A percentile compares a stretch with the other conserved stretches of the same genome.
These are phyloP conservation scores for Thalassarche chlororhynchos DNA, from an alignment of 2,113 vertebrate genomes.

Conservation along the genomic window DNA sequence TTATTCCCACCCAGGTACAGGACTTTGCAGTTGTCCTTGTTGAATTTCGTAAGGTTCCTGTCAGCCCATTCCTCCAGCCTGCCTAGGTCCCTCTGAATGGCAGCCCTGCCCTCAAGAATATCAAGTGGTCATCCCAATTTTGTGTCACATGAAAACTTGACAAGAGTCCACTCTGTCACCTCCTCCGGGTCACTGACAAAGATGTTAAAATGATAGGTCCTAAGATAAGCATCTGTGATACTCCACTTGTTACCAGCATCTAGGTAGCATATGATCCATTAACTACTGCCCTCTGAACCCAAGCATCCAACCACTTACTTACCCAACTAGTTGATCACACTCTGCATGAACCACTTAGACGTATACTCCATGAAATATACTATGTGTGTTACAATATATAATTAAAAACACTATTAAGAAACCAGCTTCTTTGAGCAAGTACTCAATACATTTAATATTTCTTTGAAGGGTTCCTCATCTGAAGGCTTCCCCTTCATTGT, in stretches of 20 bases:
- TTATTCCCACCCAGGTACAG: not conserved
- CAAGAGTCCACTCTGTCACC: not conserved
- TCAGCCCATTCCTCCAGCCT: not conserved
- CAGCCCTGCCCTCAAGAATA: not conserved
- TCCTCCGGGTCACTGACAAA: not conserved
- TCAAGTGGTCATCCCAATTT: not conserved
- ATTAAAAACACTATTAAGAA: not conserved
- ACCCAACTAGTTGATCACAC: not conserved
- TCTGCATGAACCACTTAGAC: not conserved
- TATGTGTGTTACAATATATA: not conserved
- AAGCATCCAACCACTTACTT: not conserved
- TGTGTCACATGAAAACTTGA: not conserved
- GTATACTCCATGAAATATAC: not conserved
- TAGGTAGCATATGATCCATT: not conserved
- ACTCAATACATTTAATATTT: not conserved
- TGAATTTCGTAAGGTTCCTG: not conserved
- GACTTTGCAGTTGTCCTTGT: not conserved
- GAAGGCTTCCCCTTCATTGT: not conserved
- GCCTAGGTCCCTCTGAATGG: not conserved
- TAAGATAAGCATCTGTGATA: not conserved
- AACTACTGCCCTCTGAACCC: not conserved
- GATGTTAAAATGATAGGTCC: not conserved
- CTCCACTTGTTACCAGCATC: not conserved
- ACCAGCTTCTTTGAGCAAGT: not conserved
- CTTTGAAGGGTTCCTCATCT: not conserved